Evolutionary conservation across 2,797 vertebrate species (phyloP).

Genomic region (Myripristis murdjan): DNA sequence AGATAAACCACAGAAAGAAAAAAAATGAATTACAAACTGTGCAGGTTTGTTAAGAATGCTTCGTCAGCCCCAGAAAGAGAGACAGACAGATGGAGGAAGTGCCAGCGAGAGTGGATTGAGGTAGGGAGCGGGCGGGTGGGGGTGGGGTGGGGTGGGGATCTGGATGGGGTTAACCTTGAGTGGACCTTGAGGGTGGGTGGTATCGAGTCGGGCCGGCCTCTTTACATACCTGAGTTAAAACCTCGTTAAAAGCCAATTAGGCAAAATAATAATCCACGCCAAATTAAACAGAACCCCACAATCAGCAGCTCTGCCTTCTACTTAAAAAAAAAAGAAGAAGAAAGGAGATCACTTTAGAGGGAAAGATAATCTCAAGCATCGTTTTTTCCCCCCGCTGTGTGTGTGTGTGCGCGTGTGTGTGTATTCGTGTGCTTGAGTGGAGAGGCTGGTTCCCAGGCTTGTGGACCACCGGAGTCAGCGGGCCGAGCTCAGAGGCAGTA

Average conservation of each 20-base stretch:
- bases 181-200: slow-evolving; percentile 76
- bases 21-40: no score
- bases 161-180: slow-evolving; percentile 71
- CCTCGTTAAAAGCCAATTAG: slow-evolving; percentile 82
- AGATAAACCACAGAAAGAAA: no score
- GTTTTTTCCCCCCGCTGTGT: slow-evolving; percentile 21
- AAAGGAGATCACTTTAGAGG: slow-evolving; percentile 66
- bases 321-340: slow-evolving; percentile 69
- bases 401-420: slow-evolving; percentile 12
- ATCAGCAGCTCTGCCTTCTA: slow-evolving; percentile 63
- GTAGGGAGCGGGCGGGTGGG: background rate
- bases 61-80: background rate
- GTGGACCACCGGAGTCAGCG: slow-evolving; percentile 62
- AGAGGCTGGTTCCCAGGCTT: slow-evolving; percentile 66
- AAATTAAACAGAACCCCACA: slow-evolving; percentile 74
- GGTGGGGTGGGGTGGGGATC: slow-evolving; percentile 50
- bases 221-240: slow-evolving; percentile 73
- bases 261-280: slow-evolving; percentile 76
- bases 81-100: slow-evolving; percentile 3
- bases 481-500: slow-evolving; percentile 63
- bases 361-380: slow-evolving; percentile 66
- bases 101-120: background rate
- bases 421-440: slow-evolving; percentile 34
- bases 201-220: slow-evolving; percentile 52
- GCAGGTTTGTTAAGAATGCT: no score